Evolutionary conservation across 2,113 vertebrate genomes (phyloP), one percentile per base, ranked within the genome.

Genomic region (Syngnathoides biaculeatus): DNA sequence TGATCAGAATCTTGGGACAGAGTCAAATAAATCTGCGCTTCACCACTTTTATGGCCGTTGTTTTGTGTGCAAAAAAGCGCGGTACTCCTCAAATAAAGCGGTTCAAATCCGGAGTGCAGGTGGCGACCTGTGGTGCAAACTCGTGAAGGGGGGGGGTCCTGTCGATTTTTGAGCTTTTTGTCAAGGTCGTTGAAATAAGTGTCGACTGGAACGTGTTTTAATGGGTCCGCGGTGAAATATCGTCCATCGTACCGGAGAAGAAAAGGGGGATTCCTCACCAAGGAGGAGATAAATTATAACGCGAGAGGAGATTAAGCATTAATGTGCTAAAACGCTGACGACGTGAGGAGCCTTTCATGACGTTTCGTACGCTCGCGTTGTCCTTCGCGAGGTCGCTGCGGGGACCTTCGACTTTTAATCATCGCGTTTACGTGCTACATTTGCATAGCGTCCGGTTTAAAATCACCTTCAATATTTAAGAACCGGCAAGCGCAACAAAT

Each of bases 111-210:
- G 47, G 5, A n/a, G 14, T 19, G 42, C 57, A 73, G 8, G 15
- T 43, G 65, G 62, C 66, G 74, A 80, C 78, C 72, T 1, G 63
- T 38, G 40, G 74, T 50, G 27, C 26, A n/a, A 65, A 80, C 69
- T 53, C 6, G 3, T 3, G 30, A 6, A 6, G 30, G 30, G 30
- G 30, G 30, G 30, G 60, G 13, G 15, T n/a, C n/a, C n/a, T n/a
- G n/a, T n/a, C n/a, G n/a, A n/a, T n/a, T 85, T 86, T 79, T 80
- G 64, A 56, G 64, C 39, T 72, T 57, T 69, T 67, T 78, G 71
- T 85, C 78, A 87, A 86, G 85, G 87, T 88, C 81, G 77, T 43
- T 82, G 73, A 83, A 82, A 85, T 83, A 42, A 77, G 74, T 22
- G 67, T 67, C 74, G 84, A 79, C 88, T 57, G 55, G 55, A 57